A percentile compares a stretch with the other conserved stretches of the same genome.
phyloP scores from a whole-genome alignment of 1,140 invertebrate species.

The Drosophila micromelanica region DNA sequence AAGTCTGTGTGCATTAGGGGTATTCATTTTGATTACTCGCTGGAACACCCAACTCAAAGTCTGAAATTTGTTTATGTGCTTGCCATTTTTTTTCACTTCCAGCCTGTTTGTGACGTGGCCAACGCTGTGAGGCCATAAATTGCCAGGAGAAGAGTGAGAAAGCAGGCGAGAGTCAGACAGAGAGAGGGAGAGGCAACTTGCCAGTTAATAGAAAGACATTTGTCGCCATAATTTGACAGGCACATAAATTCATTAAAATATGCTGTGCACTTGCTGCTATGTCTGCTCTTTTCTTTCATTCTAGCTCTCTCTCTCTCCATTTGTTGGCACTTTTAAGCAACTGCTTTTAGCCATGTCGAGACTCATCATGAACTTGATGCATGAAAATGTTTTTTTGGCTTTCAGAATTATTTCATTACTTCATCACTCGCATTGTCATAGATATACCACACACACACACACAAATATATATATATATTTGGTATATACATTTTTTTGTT shows the following conservation, averaged over 20 bases:
- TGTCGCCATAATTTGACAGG: conserved; percentile 52
- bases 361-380: conserved; percentile 67
- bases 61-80: conserved; percentile 33
- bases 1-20: conserved; percentile 17
- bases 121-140: conserved; percentile 37
- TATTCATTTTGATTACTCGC: conserved; percentile 11
- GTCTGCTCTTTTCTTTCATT: not conserved
- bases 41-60: conserved; percentile 33
- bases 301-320: not conserved
- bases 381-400: conserved; percentile 50
- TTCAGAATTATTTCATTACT: conserved; percentile 72
- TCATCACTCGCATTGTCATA: conserved; percentile 58
- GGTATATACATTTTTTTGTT: conserved; percentile 15
- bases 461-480: conserved; percentile 4
- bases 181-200: conserved; percentile 6
- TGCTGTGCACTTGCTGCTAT: conserved; percentile 1
- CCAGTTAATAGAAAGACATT: conserved; percentile 47
- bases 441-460: conserved; percentile 17
- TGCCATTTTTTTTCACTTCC: conserved; percentile 1
- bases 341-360: conserved; percentile 3
- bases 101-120: conserved; percentile 2
- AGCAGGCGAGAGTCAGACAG: not conserved
- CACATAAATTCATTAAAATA: conserved; percentile 57
- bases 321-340: not conserved
- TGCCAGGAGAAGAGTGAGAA: conserved; percentile 1